Conservation (phyloP, 2,888 invertebrate species). For the Patella depressa region DNA sequence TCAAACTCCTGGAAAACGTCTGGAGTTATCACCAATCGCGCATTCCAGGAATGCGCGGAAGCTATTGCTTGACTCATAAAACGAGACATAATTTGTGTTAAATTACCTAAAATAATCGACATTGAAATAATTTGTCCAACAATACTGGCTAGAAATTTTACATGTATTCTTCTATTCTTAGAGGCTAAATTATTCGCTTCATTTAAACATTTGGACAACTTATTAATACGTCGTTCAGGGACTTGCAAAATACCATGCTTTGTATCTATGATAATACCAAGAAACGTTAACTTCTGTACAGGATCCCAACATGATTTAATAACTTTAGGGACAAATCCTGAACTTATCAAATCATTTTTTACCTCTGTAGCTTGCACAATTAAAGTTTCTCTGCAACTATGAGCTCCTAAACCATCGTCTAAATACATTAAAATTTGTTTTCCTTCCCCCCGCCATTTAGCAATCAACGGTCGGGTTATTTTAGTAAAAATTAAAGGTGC, state of each 20-base stretch:
- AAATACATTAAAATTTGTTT: not conserved
- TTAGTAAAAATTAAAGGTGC: not conserved
- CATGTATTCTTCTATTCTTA: too few relatives aligned
- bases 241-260: conserved; percentile 17
- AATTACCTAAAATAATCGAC: too few relatives aligned
- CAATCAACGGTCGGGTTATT: not conserved
- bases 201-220: too few relatives aligned
- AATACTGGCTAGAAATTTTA: too few relatives aligned
- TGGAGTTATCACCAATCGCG: too few relatives aligned
- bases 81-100: too few relatives aligned
- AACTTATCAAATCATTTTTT: not conserved
- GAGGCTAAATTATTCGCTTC: too few relatives aligned
- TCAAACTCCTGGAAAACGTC: too few relatives aligned
- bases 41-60: too few relatives aligned
- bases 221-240: too few relatives aligned
- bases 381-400: not conserved
- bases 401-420: not conserved
- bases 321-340: not conserved
- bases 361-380: not conserved
- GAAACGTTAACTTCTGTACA: not conserved
- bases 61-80: too few relatives aligned
- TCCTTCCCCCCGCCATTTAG: not conserved
- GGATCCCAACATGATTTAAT: not conserved
- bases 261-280: not conserved
- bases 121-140: too few relatives aligned